A percentile compares a stretch with the other conserved stretches of the same genome.
These are phyloP conservation scores for Gobius niger DNA, from an alignment of 2,113 vertebrate species.

Conservation along the genomic window DNA sequence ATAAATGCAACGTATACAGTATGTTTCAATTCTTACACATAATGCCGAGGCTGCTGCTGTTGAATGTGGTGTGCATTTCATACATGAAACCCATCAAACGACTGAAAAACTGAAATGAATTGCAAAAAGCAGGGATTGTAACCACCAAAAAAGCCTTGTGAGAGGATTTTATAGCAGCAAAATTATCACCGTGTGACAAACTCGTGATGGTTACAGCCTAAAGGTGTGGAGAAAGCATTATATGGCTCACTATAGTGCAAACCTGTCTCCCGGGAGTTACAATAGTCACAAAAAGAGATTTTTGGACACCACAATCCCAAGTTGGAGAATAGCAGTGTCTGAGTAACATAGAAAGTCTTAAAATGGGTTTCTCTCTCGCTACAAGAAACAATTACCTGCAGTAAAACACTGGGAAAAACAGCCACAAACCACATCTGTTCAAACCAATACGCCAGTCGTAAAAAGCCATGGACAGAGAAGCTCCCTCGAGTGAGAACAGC, in stretches of 20 bases:
- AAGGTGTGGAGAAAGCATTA: neutral
- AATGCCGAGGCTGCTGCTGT: no score
- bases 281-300: neutral
- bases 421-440: neutral
- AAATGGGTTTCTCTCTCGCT: constrained; percentile 5
- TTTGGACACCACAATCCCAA: constrained; percentile 6
- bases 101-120: no score
- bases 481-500: neutral
- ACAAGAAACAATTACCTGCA: constrained; percentile 10
- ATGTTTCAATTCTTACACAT: no score
- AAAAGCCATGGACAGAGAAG: neutral
- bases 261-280: neutral
- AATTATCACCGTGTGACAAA: neutral
- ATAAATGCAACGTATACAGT: no score
- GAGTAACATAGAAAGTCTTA: neutral
- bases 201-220: neutral
- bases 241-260: constrained; percentile 3
- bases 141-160: neutral
- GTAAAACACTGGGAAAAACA: constrained; percentile 4
- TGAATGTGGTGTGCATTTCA: no score
- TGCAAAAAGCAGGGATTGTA: neutral
- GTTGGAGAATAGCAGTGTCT: neutral
- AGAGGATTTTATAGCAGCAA: neutral
- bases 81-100: no score
- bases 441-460: neutral